Evolutionary conservation across 2,888 invertebrate species (phyloP), one percentile per base, ranked within the genome.

Genomic region (Tachystola acroxantha): DNA sequence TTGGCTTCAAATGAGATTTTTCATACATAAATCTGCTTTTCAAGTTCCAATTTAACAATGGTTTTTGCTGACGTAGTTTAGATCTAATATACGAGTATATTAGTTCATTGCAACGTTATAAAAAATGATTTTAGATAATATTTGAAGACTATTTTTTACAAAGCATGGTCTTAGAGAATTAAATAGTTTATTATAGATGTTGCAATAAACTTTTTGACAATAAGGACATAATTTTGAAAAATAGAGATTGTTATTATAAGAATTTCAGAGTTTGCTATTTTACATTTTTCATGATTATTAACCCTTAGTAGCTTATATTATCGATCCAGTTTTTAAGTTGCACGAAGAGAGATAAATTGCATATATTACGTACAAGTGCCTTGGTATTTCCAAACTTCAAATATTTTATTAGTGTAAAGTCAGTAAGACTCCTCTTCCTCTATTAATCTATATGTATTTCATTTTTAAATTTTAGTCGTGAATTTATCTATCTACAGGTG

Each of bases 211-310:
- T 65, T 62, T n/a, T 57, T 52, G 53, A 50, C 58, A 59, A 52
- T 73, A 72, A 66, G 69, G 64, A 75, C 64, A 72, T 65, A 58
- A 64, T 67, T 73, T 67, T 72, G 58, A 66, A 65, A n/a, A 59
- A 63, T 57, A 54, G 50, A 62, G 52, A 59, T 64, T 60, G 47
- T 66, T 72, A 51, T 63, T 70, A 60, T 75, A 77, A 79, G 80
- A 72, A 82, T 69, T 78, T 73, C 72, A 77, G 64, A 59, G 56
- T 79, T 80, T 80, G 71, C 76, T 80, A 76, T 73, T 69, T 73
- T 76, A 76, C 75, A 75, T 54, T 51, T 51, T 62, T 59, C 63
- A 61, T 52, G n/a, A n/a, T 49, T 45, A 55, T 57, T 59, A 59
- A 57, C 57, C 47, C 50, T 51, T 65, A 71, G 65, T 57, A 48